phyloP scores from a whole-genome alignment of 2,888 invertebrate genomes.

The Galerucella nymphaeae region DNA sequence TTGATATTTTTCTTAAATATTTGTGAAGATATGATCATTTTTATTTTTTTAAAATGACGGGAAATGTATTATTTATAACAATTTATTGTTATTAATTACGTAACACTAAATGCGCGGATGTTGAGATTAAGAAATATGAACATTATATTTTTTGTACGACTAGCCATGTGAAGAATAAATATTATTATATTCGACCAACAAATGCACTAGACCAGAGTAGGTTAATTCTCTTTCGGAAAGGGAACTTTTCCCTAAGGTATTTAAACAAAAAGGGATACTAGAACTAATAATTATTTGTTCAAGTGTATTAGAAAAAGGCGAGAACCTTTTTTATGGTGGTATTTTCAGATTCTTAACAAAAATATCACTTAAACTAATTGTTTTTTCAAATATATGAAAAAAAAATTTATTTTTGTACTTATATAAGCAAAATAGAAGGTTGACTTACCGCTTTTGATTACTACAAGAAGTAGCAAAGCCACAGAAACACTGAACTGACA shows the following conservation, averaged over 20 bases:
- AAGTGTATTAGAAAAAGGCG: too few species aligned
- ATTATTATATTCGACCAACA: too few species aligned
- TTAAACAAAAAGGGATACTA: too few species aligned
- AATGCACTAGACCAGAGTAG: too few species aligned
- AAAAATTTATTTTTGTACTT: background rate
- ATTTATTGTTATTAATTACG: background rate
- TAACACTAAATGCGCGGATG: conserved; percentile 1
- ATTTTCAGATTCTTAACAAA: too few species aligned
- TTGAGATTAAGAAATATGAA: background rate
- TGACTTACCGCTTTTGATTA: conserved; percentile 36
- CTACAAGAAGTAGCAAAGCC: conserved; percentile 22
- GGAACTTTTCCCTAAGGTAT: too few species aligned
- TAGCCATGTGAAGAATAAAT: too few species aligned
- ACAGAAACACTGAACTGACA: conserved; percentile 30
- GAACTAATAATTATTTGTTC: too few species aligned
- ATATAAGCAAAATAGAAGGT: background rate
- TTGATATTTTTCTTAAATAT: conserved; percentile 8
- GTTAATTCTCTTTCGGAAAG: too few species aligned
- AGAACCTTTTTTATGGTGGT: too few species aligned
- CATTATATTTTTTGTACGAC: background rate
- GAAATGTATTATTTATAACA: background rate
- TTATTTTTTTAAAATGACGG: background rate
- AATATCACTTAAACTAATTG: too few species aligned
- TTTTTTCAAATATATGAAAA: too few species aligned
- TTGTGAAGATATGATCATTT: conserved; percentile 3